A percentile compares a stretch with the other conserved stretches of the same genome.
Evolutionary conservation across 2,113 vertebrate genomes (phyloP).

Genomic region (Oceanites oceanicus): DNA sequence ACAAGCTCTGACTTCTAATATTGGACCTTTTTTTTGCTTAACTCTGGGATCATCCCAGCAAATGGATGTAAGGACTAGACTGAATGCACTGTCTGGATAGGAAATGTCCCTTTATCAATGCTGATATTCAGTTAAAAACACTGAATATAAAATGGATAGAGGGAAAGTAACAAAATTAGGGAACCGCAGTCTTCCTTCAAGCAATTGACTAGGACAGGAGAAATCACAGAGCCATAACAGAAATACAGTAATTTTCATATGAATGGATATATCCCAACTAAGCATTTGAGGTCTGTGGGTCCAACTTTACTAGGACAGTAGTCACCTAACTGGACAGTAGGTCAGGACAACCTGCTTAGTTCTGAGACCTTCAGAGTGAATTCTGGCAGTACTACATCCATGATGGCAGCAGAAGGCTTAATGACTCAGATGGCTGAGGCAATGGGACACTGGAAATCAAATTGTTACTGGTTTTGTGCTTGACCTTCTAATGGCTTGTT

Average conservation of each 20-base stretch:
- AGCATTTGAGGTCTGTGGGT: neutral
- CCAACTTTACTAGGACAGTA: neutral
- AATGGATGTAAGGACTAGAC: neutral
- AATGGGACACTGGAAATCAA: neutral
- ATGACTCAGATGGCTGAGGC: neutral
- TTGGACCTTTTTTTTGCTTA: neutral
- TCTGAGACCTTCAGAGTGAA: neutral
- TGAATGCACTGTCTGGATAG: neutral
- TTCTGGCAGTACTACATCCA: neutral
- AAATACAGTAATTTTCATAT: neutral
- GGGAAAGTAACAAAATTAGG: neutral
- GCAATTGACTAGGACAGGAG: neutral
- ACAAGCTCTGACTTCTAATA: neutral
- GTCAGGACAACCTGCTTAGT: neutral
- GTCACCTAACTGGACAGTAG: neutral
- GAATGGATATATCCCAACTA: neutral
- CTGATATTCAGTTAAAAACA: neutral
- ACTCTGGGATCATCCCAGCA: neutral
- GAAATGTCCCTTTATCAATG: neutral
- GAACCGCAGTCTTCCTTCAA: neutral
- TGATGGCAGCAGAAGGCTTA: neutral
- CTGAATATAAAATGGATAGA: neutral
- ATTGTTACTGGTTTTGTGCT: neutral
- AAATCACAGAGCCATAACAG: neutral
- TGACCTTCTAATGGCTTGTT: neutral